phyloP scores from a whole-genome alignment of 2,113 vertebrate genomes.

The Seriola quinqueradiata region DNA sequence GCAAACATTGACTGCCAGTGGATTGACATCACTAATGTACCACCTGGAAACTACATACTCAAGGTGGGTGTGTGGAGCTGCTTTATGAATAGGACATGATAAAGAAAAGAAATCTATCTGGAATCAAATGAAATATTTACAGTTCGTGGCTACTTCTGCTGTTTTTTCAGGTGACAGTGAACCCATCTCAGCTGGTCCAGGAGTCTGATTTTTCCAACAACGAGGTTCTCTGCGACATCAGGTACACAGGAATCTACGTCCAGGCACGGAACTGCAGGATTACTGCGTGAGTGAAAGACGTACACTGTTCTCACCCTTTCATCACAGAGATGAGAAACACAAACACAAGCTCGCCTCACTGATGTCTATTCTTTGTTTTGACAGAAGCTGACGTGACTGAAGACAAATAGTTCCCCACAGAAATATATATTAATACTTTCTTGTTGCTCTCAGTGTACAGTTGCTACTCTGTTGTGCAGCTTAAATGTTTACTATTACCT shows the following conservation, averaged over 20 bases:
- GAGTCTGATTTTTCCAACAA: slow-evolving; percentile 89
- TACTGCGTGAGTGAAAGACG: slow-evolving; percentile 70
- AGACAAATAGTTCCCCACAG: neutral
- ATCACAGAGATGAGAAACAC: neutral
- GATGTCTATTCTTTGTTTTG: slow-evolving; percentile 35
- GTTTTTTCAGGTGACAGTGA: slow-evolving; percentile 84
- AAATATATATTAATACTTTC: neutral
- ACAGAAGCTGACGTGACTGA: slow-evolving; percentile 74
- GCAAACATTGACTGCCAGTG: slow-evolving; percentile 90
- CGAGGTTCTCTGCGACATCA: slow-evolving; percentile 82
- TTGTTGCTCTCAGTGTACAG: slow-evolving; percentile 19
- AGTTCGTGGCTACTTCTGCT: neutral
- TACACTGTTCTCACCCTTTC: no score
- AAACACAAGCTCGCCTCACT: neutral
- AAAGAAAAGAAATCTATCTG: neutral
- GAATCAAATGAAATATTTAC: neutral
- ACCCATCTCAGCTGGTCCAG: slow-evolving; percentile 83
- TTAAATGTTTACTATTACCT: slow-evolving; percentile 4
- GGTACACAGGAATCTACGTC: slow-evolving; percentile 84
- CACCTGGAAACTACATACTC: slow-evolving; percentile 86
- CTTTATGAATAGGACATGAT: neutral
- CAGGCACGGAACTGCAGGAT: slow-evolving; percentile 85
- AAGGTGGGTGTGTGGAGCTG: slow-evolving; percentile 69
- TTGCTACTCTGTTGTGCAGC: slow-evolving; percentile 12
- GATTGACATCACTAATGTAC: slow-evolving; percentile 88